These are phyloP conservation scores for Tetrao urogallus DNA, from an alignment of 2,113 vertebrate genomes.

Conservation along the genomic window DNA sequence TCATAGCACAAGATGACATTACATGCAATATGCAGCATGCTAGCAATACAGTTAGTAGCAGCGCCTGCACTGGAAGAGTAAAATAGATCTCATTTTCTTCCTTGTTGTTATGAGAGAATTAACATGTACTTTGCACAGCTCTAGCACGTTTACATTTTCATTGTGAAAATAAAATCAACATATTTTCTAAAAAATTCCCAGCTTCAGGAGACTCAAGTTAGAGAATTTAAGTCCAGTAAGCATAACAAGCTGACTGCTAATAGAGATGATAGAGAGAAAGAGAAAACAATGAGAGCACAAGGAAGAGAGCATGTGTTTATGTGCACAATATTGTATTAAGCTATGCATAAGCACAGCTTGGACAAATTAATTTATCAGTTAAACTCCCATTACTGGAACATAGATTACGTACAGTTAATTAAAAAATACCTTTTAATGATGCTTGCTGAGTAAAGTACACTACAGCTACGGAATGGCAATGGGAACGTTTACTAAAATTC, in stretches of 20 bases:
- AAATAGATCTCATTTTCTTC: neutral
- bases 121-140: neutral
- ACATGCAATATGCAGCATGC: rapidly evolving
- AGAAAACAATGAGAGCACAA: neutral
- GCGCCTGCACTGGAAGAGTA: neutral
- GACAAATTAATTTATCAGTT: conserved; percentile 31
- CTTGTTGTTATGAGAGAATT: neutral
- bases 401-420: conserved; percentile 8
- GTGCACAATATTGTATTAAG: neutral
- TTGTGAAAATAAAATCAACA: neutral
- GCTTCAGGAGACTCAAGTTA: neutral
- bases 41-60: neutral
- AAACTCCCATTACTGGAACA: neutral
- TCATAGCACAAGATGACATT: neutral
- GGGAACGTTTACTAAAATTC: neutral
- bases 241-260: neutral
- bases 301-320: neutral
- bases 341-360: neutral
- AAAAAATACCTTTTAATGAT: neutral
- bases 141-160: neutral
- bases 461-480: rapidly evolving
- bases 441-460: neutral
- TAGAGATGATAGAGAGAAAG: neutral
- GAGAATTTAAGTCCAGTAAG: neutral
- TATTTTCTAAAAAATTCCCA: neutral